A percentile compares a stretch with the other conserved stretches of the same genome.
These are phyloP conservation scores for Bostrychus sinensis DNA, from an alignment of 2,113 vertebrate species.

Conservation along the genomic window DNA sequence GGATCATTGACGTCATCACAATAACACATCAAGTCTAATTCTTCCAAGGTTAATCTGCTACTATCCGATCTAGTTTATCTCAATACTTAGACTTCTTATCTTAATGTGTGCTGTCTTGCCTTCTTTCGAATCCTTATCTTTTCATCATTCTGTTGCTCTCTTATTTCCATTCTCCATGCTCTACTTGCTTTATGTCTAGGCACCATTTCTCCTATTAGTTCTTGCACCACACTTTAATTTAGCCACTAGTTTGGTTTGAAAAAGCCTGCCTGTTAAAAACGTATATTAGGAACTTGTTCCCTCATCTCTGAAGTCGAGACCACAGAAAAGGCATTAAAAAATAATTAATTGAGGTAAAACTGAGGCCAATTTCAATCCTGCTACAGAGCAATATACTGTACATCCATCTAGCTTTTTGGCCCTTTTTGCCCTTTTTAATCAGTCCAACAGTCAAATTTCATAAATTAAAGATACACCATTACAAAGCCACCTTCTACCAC, in stretches of 20 bases:
- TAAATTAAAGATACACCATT: conserved; percentile 2
- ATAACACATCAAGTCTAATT: not conserved
- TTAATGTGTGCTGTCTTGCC: not conserved
- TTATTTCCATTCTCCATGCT: conserved; percentile 17
- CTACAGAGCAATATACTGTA: conserved; percentile 19
- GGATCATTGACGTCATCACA: not conserved
- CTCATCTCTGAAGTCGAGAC: not conserved
- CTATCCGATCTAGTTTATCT: not conserved
- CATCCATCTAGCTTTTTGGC: conserved; percentile 17
- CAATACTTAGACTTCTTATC: not conserved
- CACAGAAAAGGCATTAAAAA: conserved; percentile 10
- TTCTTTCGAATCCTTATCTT: conserved; percentile 11
- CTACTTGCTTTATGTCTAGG: conserved; percentile 28
- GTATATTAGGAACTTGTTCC: conserved; percentile 7
- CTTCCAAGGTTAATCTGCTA: too few relatives aligned
- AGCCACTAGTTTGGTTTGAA: conserved; percentile 8
- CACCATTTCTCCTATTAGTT: conserved; percentile 9
- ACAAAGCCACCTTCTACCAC: conserved; percentile 20
- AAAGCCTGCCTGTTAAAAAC: not conserved
- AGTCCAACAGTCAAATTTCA: conserved; percentile 24
- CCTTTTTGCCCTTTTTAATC: conserved; percentile 48
- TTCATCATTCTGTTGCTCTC: conserved; percentile 1
- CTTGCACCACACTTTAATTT: conserved; percentile 9
- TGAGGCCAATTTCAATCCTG: conserved; percentile 18
- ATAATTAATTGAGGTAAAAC: not conserved